Percentiles rank a stretch among this genome's conserved stretches.
These are phyloP conservation scores for Sanderia malayensis DNA, from an alignment of 30 jellyfish, hydroid and myxozoan species.

Conservation along the genomic window DNA sequence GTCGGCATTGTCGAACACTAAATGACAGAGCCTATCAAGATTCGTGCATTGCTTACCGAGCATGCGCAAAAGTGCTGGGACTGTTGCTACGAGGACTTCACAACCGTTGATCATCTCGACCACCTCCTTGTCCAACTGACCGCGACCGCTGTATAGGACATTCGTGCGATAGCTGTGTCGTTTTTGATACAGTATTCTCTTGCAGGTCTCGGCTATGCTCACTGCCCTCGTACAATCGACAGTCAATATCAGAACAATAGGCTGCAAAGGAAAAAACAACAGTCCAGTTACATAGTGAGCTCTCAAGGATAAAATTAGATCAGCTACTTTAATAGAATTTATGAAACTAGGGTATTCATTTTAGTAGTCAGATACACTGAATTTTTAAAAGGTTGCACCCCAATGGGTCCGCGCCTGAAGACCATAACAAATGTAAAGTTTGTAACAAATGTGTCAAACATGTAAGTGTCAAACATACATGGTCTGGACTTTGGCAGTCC, in stretches of 20 bases:
- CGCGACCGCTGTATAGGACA: slow-evolving; percentile 78
- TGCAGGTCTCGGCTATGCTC: slow-evolving; percentile 41
- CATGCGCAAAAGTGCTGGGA: slow-evolving; percentile 50
- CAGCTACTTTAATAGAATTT: no score
- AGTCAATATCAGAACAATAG: slow-evolving; percentile 58
- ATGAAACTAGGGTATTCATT: no score
- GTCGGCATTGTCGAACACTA: slow-evolving; percentile 76
- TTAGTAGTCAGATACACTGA: no score
- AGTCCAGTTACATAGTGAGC: no score
- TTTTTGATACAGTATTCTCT: slow-evolving; percentile 32
- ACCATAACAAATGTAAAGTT: no score
- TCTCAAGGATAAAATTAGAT: no score
- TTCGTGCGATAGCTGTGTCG: slow-evolving; percentile 44
- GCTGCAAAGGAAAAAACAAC: no score
- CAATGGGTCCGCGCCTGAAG: no score
- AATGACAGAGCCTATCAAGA: slow-evolving; percentile 68
- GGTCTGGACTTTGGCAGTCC: no score
- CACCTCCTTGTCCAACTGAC: slow-evolving; percentile 47
- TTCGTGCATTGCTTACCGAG: slow-evolving; percentile 68
- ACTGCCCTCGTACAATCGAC: slow-evolving; percentile 76
- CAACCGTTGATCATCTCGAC: slow-evolving; percentile 84
- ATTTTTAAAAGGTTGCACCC: no score
- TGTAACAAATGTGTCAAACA: no score
- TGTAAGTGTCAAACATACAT: no score
- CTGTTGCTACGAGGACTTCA: slow-evolving; percentile 75